These are phyloP conservation scores for Rhabditophanes sp. DNA, from an alignment of 2,888 invertebrate genomes.

Conservation along the genomic window DNA sequence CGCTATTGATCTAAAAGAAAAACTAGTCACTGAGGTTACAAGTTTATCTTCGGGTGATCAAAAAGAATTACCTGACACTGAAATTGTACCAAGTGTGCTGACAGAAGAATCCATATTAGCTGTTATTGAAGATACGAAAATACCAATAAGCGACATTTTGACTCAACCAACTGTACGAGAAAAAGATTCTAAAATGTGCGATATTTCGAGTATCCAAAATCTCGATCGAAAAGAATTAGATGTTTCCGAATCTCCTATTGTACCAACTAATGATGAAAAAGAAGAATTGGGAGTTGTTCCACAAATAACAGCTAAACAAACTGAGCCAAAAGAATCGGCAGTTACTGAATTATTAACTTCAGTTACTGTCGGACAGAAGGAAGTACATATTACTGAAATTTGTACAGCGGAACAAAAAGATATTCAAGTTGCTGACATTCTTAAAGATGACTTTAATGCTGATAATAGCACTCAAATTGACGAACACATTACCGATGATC, in stretches of 20 bases:
- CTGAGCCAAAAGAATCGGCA: slow-evolving; percentile 1
- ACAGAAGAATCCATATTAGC: too few species aligned
- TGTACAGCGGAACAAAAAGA: slow-evolving; percentile 2
- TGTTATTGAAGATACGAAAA: too few species aligned
- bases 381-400: slow-evolving; percentile 2
- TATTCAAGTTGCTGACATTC: slow-evolving; percentile 2
- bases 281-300: slow-evolving; percentile 3
- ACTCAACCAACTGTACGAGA: too few species aligned
- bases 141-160: too few species aligned
- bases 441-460: slow-evolving; percentile 6
- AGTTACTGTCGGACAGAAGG: slow-evolving; percentile 4
- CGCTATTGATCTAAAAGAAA: too few species aligned
- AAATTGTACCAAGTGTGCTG: too few species aligned
- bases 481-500: slow-evolving; percentile 1
- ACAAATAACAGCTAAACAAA: slow-evolving; percentile 3
- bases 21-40: too few species aligned
- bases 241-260: neutral
- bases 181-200: too few species aligned
- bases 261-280: slow-evolving; percentile 2
- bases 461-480: slow-evolving; percentile 1
- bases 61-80: too few species aligned
- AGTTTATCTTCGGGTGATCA: too few species aligned
- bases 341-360: slow-evolving; percentile 5
- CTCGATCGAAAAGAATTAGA: neutral
- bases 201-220: too few species aligned